These are phyloP conservation scores for Cryptoprocta ferox DNA, from an alignment of 2,797 vertebrate species.

Conservation along the genomic window DNA sequence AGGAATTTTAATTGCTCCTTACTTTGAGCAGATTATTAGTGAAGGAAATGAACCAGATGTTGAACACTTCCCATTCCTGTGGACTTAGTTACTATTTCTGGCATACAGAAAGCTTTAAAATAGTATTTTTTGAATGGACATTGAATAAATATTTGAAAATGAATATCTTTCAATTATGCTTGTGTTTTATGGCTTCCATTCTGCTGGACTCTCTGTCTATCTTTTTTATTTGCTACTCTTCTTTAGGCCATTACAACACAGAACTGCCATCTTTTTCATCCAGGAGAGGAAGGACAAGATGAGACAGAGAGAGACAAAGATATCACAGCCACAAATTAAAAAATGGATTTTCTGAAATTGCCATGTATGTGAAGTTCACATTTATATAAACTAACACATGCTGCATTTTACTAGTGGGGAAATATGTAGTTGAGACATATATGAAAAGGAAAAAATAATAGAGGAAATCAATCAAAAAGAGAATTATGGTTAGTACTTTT, in stretches of 20 bases:
- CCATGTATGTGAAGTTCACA: neutral
- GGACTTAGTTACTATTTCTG: neutral
- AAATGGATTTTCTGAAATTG: neutral
- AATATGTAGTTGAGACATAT: neutral
- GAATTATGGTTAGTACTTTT: neutral
- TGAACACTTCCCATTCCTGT: neutral
- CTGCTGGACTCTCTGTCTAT: neutral
- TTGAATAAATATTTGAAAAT: neutral
- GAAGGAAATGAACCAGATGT: slow-evolving; percentile 25
- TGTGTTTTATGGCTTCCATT: neutral
- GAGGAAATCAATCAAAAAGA: neutral
- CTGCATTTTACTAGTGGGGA: neutral
- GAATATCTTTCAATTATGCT: neutral
- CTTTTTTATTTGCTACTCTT: neutral
- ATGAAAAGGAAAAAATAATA: neutral
- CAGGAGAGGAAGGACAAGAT: neutral
- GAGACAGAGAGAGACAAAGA: neutral
- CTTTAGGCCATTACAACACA: neutral
- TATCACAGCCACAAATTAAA: neutral
- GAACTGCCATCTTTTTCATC: neutral
- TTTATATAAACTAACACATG: neutral
- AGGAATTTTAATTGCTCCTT: neutral
- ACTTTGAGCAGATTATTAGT: slow-evolving; percentile 21
- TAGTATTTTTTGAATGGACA: neutral
- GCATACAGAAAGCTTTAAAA: neutral